phyloP scores from a whole-genome alignment of 2,113 vertebrate genomes.

The Cyprinodon variegatus region DNA sequence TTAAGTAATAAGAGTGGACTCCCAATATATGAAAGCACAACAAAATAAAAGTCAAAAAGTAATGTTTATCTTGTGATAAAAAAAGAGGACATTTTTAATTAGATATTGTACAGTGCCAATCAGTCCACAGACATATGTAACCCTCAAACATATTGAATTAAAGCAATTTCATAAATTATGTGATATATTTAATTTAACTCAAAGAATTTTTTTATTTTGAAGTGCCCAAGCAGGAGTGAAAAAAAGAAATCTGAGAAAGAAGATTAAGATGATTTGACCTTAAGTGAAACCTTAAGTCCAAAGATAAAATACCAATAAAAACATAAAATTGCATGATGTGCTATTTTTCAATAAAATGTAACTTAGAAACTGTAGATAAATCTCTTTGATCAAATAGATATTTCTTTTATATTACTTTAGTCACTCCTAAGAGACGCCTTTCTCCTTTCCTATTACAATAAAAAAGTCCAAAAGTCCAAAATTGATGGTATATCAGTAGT shows the following conservation, averaged over 20 bases:
- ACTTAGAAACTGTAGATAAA: background rate
- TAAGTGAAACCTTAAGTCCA: background rate
- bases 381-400: background rate
- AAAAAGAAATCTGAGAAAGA: background rate
- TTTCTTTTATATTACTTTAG: background rate
- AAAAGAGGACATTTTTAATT: background rate
- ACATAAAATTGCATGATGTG: background rate
- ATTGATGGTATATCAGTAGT: background rate
- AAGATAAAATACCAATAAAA: background rate
- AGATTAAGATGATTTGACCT: background rate
- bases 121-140: background rate
- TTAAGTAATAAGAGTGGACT: background rate
- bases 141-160: background rate
- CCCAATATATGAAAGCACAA: background rate
- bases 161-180: background rate
- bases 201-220: background rate
- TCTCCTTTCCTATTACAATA: background rate
- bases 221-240: background rate
- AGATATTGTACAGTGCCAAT: background rate
- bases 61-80: background rate
- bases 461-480: too few species aligned
- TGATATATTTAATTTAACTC: background rate
- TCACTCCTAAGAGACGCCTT: background rate
- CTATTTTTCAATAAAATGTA: background rate
- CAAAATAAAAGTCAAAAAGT: background rate